Evolutionary conservation across 2,888 invertebrate genomes (phyloP), one percentile per base, ranked within the genome.

Genomic region (Stenodema calcarata): DNA sequence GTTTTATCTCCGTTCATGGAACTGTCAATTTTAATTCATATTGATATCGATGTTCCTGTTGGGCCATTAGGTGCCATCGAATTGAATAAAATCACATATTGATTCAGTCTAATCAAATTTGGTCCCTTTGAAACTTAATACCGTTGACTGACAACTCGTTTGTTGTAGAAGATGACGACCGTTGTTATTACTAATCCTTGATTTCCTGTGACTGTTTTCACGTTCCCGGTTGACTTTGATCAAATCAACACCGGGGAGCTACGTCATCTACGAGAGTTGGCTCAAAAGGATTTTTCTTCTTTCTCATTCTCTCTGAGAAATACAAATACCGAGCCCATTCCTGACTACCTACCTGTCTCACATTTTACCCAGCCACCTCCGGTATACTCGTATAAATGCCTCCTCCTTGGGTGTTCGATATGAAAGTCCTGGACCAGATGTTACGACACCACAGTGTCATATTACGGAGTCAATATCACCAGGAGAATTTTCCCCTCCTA

Each of bases 401-500:
- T 81, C 7, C 54, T 81, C 54, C 23, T 50, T 27, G 30, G 54
- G 62, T 50, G 81, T 81, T 81, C 81, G 28, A 54, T 81, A 81
- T 81, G 81, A 27, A 54, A 35, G 54, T 50, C 54, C 54, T 42
- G 54, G 18, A 30, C 81, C 81, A 81, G 81, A 81, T 81, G 81
- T 28, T 54, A 54, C 81, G 81, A 62, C 28, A 62, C 62, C 79
- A 50, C 50, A 81, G 81, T 81, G 81, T 81, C 81, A 81, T 81
- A 81, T 81, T 81, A 81, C 81, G 81, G 81, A 81, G 81, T 81
- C 81, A 81, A 81, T 81, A 81, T 81, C 30, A n/a, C 54, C 23
- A 28, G 35, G 35, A 35, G 28, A 27, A 14, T 11, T 70, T 16
- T 44, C 44, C 44, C 30, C 30, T 79, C 30, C 81, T 81, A 81